These are phyloP conservation scores for Xiphydria camelus DNA, from an alignment of 2,888 invertebrate genomes.

Conservation along the genomic window DNA sequence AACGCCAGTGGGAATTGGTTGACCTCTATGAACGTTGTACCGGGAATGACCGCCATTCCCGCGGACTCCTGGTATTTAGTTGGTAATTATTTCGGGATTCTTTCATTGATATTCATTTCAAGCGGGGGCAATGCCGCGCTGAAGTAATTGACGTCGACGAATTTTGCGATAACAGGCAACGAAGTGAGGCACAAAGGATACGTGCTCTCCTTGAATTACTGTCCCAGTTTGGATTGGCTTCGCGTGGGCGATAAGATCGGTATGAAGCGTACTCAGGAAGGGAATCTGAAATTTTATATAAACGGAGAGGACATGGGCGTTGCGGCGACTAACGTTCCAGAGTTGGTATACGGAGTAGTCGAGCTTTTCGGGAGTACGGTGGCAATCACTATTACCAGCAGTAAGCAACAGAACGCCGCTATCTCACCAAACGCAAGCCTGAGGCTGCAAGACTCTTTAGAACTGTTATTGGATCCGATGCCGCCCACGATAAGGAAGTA, in stretches of 20 bases:
- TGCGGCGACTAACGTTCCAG: constrained; percentile 76
- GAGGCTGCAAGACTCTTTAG: constrained; percentile 65
- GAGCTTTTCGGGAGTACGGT: constrained; percentile 81
- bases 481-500: constrained; percentile 52
- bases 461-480: constrained; percentile 64
- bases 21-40: constrained; percentile 64
- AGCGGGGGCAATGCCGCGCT: no score
- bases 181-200: constrained; percentile 72
- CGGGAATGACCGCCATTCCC: constrained; percentile 67
- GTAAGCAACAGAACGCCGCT: constrained; percentile 61
- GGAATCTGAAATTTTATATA: constrained; percentile 72
- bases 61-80: constrained; percentile 72
- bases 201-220: constrained; percentile 70
- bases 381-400: constrained; percentile 74
- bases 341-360: constrained; percentile 81
- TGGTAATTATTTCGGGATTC: constrained; percentile 52
- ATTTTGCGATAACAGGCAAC: constrained; percentile 67
- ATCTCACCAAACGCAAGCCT: constrained; percentile 59
- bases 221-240: constrained; percentile 79
- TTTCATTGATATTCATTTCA: no score
- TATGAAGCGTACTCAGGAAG: constrained; percentile 72
- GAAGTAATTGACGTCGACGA: no score
- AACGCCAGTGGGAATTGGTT: constrained; percentile 60
- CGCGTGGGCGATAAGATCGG: constrained; percentile 79
- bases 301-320: constrained; percentile 82